These are phyloP conservation scores for Buathra laborator DNA, from an alignment of 2,888 invertebrate genomes.

Conservation along the genomic window DNA sequence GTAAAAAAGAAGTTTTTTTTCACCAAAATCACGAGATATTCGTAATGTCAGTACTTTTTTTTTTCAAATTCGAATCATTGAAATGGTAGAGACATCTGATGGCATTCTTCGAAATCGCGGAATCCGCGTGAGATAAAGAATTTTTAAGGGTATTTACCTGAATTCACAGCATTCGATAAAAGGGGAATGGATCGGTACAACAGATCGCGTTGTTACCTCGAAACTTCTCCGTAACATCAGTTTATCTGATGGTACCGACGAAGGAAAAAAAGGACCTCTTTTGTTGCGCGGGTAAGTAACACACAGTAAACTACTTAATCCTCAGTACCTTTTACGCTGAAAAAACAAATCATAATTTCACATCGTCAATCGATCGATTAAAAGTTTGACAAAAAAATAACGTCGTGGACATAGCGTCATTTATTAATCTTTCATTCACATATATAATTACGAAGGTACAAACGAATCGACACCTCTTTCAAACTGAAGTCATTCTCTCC, in stretches of 20 bases:
- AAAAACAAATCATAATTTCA: neutral
- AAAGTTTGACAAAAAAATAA: neutral
- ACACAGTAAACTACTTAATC: too few relatives aligned
- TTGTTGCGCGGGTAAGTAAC: neutral
- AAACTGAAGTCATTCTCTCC: neutral
- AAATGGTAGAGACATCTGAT: conserved; percentile 17
- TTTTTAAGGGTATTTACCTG: neutral
- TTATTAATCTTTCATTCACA: conserved; percentile 43
- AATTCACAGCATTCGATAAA: neutral
- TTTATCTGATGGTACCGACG: neutral
- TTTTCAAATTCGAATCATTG: neutral
- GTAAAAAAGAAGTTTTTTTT: too few relatives aligned
- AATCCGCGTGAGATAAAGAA: neutral
- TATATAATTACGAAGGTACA: conserved; percentile 37
- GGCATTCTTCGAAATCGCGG: conserved; percentile 1
- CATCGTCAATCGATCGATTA: neutral
- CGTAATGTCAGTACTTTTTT: too few relatives aligned
- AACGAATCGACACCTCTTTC: conserved; percentile 10
- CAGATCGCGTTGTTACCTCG: neutral
- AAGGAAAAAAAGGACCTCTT: neutral
- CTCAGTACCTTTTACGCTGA: too few relatives aligned
- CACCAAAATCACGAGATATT: too few relatives aligned
- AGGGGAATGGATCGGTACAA: neutral
- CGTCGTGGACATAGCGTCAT: neutral
- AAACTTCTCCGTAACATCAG: neutral